Base-by-base conservation (phyloP, 1,140 invertebrate genomes). In the Lasaia peninsularis region DNA sequence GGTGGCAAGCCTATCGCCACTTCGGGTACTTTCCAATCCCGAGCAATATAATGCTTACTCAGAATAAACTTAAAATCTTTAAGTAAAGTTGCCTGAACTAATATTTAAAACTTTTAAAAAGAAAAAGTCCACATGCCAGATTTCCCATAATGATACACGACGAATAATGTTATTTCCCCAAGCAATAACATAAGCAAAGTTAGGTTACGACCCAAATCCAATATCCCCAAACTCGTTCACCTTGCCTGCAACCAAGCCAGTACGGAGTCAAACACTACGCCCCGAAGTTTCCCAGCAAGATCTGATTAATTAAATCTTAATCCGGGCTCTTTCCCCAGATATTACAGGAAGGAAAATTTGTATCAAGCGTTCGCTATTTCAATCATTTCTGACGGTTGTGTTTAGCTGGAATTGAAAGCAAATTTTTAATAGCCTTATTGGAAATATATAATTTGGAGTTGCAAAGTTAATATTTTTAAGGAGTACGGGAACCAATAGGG, bases 231-330 rank as follows among this genome's bases (percentile, higher is more conserved):
- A 16, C 16, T 40, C 37, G 16, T n/a, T 28, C 24, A 28, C 35
- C 16, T 40, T 2, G 35, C 35, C 14, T 40, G 35, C 35, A 40
- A 16, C 35, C 16, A 14, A 40, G 35, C 14, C 12, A 18, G 18
- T 16, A 52, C 31, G 34, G 12, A 52, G 24, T 33, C 51, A 52
- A 52, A 52, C 34, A 33, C 51, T 31, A 52, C 51, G 33, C 51
- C 33, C 31, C 58, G 37, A 65, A 71, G 63, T 68, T 65, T 65
- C 68, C 63, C 65, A 62, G 66, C 60, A 59, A 59, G 55, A 64
- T 68, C 57, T 65, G 60, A 69, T 60, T 58, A 71, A 71, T 71
- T 71, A 68, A 69, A 69, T 48, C 52, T 49, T 71, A 71, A 71
- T 71, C 69, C 59, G 53, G 28, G 54, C 56, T 63, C 62, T 60